Conservation (phyloP, 1,140 invertebrate genomes). For the Oryctes rhinoceros region DNA sequence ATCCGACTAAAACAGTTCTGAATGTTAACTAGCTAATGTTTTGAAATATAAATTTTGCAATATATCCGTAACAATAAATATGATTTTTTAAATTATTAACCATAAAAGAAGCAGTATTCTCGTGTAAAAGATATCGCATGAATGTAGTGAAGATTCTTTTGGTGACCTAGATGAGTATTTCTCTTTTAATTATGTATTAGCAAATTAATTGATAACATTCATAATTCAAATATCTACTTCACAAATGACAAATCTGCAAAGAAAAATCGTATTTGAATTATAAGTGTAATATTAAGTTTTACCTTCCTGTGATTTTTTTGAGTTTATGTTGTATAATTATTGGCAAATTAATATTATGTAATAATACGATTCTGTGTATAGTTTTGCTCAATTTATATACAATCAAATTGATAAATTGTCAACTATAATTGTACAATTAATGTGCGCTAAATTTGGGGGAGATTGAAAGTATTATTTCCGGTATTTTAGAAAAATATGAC, state of each 20-base stretch:
- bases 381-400: conserved; percentile 19
- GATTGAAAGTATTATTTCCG: conserved; percentile 6
- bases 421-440: background rate
- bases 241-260: background rate
- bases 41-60: background rate
- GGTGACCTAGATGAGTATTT: background rate
- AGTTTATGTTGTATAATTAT: conserved; percentile 30
- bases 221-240: background rate
- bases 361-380: conserved; percentile 18
- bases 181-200: background rate
- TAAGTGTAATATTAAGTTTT: conserved; percentile 23
- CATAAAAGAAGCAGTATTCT: conserved; percentile 25
- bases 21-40: background rate
- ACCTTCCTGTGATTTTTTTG: conserved; percentile 24
- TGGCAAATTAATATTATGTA: background rate
- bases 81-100: conserved; percentile 37
- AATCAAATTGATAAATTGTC: background rate
- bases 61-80: background rate
- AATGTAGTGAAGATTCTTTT: background rate
- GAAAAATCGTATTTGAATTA: background rate
- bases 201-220: background rate
- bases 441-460: background rate
- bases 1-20: background rate
- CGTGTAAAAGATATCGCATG: conserved; percentile 26
- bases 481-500: background rate